Percentiles rank a stretch among this genome's conserved stretches.
These are phyloP conservation scores for Eucidaris tribuloides DNA, from an alignment of 35 echinoderm and acorn worm species.

Conservation along the genomic window DNA sequence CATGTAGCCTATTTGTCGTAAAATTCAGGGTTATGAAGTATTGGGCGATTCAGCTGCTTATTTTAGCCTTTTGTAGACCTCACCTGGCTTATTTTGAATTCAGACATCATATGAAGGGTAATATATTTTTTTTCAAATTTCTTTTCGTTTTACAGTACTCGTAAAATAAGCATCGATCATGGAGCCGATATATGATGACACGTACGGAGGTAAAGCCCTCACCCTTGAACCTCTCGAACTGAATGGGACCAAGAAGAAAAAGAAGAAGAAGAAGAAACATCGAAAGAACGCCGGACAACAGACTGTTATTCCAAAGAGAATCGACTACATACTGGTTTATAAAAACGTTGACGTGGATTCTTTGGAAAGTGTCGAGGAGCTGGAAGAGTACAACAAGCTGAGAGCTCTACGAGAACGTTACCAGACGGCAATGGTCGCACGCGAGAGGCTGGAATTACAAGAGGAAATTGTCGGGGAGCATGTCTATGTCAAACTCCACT, in stretches of 20 bases:
- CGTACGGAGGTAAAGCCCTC: conserved; percentile 37
- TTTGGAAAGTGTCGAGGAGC: conserved; percentile 30
- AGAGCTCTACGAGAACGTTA: conserved; percentile 49
- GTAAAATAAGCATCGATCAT: conserved; percentile 3
- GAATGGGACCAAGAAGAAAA: conserved; percentile 34
- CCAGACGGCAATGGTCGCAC: conserved; percentile 28
- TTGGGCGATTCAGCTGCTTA: too few relatives aligned
- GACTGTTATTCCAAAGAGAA: conserved; percentile 52
- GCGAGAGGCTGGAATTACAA: conserved; percentile 60
- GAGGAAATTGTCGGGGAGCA: conserved; percentile 68
- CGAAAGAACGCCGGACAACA: conserved; percentile 21
- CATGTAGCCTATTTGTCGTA: too few relatives aligned
- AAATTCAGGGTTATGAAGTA: too few relatives aligned
- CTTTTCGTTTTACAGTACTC: too few relatives aligned
- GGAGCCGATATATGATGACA: conserved; percentile 50
- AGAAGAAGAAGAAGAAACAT: conserved; percentile 47
- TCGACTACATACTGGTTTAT: conserved; percentile 91
- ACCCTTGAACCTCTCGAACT: conserved; percentile 17
- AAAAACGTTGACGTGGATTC: conserved; percentile 41
- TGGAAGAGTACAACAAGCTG: conserved; percentile 46
- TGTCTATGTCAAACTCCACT: conserved; percentile 74
- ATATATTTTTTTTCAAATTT: too few relatives aligned
- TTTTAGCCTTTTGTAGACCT: too few relatives aligned
- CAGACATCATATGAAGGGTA: too few relatives aligned
- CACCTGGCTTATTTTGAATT: too few relatives aligned